Evolutionary conservation across 1,140 invertebrate genomes (phyloP).

Genomic region (Lordiphosa stackelbergi): DNA sequence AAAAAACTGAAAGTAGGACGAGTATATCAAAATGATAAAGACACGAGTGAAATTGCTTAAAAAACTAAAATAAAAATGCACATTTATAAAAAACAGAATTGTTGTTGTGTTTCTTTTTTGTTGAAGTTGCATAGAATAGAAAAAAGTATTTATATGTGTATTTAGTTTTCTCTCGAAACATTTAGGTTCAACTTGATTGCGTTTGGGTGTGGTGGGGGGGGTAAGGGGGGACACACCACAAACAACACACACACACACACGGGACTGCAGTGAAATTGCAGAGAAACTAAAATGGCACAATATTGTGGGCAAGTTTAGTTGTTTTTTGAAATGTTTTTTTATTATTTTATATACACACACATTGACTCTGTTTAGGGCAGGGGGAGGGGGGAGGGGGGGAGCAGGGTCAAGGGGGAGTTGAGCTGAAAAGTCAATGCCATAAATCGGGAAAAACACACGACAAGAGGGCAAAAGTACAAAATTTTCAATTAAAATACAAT

Average conservation of each 20-base stretch:
- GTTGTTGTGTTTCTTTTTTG: constrained; percentile 35
- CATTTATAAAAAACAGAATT: constrained; percentile 38
- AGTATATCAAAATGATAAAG: too few relatives aligned
- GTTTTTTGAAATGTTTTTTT: constrained; percentile 29
- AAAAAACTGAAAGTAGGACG: too few relatives aligned
- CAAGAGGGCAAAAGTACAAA: constrained; percentile 36
- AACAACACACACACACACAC: constrained; percentile 5
- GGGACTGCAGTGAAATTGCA: constrained; percentile 6
- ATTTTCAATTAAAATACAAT: constrained; percentile 72
- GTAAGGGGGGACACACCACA: constrained; percentile 10
- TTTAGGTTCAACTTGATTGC: constrained; percentile 22
- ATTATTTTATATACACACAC: constrained; percentile 42
- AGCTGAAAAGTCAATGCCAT: constrained; percentile 48
- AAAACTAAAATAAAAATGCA: constrained; percentile 67
- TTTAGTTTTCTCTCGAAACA: constrained; percentile 17
- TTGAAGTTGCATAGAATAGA: constrained; percentile 47
- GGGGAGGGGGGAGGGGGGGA: too few relatives aligned
- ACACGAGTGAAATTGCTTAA: too few relatives aligned
- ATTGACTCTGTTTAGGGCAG: too few relatives aligned
- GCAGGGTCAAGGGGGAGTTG: constrained; percentile 5
- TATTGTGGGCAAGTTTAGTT: constrained; percentile 29
- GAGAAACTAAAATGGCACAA: not conserved
- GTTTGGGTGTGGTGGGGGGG: too few relatives aligned
- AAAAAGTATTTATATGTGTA: constrained; percentile 8
- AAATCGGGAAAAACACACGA: constrained; percentile 44